Percentiles rank a stretch among this genome's conserved stretches.
Evolutionary conservation across 2,888 invertebrate species (phyloP).

Genomic region (Ceraclea dissimilis): DNA sequence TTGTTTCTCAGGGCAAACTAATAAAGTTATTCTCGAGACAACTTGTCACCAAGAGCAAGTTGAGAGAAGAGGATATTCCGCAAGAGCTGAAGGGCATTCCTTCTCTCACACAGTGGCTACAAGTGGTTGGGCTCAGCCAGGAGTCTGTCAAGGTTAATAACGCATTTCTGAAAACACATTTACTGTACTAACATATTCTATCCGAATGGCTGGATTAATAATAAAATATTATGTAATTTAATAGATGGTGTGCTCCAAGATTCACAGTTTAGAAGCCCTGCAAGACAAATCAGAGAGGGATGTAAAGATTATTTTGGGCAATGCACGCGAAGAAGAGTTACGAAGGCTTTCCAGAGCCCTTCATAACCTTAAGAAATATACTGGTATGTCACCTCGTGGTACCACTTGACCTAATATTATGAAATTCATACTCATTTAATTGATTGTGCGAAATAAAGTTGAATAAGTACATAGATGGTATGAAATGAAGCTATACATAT

Average conservation of each 20-base stretch:
- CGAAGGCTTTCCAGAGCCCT: slow-evolving; percentile 75
- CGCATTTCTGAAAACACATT: no score
- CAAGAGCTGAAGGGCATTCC: slow-evolving; percentile 65
- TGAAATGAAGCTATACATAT: no score
- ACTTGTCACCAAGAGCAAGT: slow-evolving; percentile 75
- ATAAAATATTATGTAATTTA: background rate
- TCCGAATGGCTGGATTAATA: no score
- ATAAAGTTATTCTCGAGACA: slow-evolving; percentile 89
- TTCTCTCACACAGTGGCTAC: slow-evolving; percentile 82
- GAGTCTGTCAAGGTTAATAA: slow-evolving; percentile 61
- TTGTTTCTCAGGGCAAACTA: slow-evolving; percentile 71
- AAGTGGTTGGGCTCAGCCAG: slow-evolving; percentile 76
- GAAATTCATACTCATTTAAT: background rate
- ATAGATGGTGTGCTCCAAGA: slow-evolving; percentile 62
- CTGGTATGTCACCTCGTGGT: slow-evolving; percentile 51
- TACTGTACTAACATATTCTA: no score
- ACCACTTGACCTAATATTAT: background rate
- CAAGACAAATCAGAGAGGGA: slow-evolving; percentile 81
- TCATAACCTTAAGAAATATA: slow-evolving; percentile 77
- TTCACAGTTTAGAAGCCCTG: slow-evolving; percentile 69
- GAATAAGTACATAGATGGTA: no score
- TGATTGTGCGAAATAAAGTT: no score
- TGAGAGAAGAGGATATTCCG: slow-evolving; percentile 56
- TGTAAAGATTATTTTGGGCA: slow-evolving; percentile 62
- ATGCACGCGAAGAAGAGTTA: slow-evolving; percentile 72